A percentile compares a stretch with the other conserved stretches of the same genome.
These are phyloP conservation scores for Rhabditoides inermis DNA, from an alignment of 2,888 invertebrate species.

Conservation along the genomic window DNA sequence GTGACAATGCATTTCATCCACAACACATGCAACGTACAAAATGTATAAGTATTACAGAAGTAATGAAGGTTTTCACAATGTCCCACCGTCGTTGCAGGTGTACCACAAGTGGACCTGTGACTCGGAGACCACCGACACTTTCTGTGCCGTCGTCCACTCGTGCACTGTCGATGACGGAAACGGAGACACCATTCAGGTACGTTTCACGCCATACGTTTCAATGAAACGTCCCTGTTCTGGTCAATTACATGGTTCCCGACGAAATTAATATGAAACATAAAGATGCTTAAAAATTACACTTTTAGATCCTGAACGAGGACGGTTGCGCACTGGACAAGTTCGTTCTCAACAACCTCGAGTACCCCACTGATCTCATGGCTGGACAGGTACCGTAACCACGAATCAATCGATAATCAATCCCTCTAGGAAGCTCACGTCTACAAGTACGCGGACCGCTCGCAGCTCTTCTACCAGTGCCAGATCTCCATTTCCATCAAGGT, in stretches of 20 bases:
- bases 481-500: slow-evolving; percentile 43
- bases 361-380: slow-evolving; percentile 45
- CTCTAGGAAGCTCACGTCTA: slow-evolving; percentile 45
- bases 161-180: slow-evolving; percentile 48
- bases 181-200: slow-evolving; percentile 35
- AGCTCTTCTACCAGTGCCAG: slow-evolving; percentile 49
- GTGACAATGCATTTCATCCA: too few relatives aligned
- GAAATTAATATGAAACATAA: not conserved
- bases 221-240: not conserved
- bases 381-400: slow-evolving; percentile 18
- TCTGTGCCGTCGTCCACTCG: slow-evolving; percentile 47
- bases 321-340: slow-evolving; percentile 42
- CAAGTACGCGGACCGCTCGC: slow-evolving; percentile 47
- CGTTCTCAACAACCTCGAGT: slow-evolving; percentile 48
- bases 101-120: slow-evolving; percentile 48
- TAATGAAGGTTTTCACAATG: not conserved
- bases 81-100: slow-evolving; percentile 14
- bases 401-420: not conserved
- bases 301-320: slow-evolving; percentile 31
- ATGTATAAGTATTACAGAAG: not conserved
- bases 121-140: slow-evolving; percentile 44
- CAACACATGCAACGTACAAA: not conserved
- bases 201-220: not conserved
- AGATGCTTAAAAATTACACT: not conserved
- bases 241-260: not conserved